Evolutionary conservation across 1,140 invertebrate species (phyloP), one percentile per base, ranked within the genome.

Genomic region (Nixonia krombeini): DNA sequence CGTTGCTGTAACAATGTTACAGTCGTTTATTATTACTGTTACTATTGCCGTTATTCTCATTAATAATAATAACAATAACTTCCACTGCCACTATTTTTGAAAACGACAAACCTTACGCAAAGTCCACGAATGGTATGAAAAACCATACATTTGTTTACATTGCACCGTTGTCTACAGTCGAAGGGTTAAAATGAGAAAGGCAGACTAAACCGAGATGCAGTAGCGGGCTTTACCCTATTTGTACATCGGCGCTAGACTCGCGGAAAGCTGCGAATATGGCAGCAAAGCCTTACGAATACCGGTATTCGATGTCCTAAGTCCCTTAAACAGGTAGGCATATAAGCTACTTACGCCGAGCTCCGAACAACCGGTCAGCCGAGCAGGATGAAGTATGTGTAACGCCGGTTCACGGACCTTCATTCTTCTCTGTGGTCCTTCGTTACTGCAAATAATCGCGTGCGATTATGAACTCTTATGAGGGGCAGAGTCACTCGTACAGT

Each of bases 221-320:
- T 56, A 56, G 15, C 35, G 57, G 52, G 53, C 47, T 68, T 62
- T 68, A 57, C 46, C 52, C 52, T 62, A 68, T 33, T 57, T 62
- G 57, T 15, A 6, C 12, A 12, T 49, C 47, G 52, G 26, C 13
- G 9, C 26, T 47, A 33, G 38, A 52, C 40, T 15, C 12, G 13
- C 44, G 41, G 51, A 68, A 68, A 68, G 49, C 37, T 58, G 47
- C 51, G 61, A 68, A 68, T 68, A 68, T 68, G 65, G 58, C 57
- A 53, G 58, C 31, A 62, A 68, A 68, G 65, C 52, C 65, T 47
- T 68, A 68, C 41, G 57, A 68, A 41, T 68, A 53, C 57, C 40
- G 47, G 65, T 53, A 62, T 62, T 62, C 57, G 40, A 58, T 68
- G 65, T 62, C 57, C 65, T 56, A 57, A 62, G 57, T 56, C 59